Percentiles rank a stretch among this genome's conserved stretches.
These are phyloP conservation scores for Aythya baeri DNA, from an alignment of 2,113 vertebrate genomes.

Conservation along the genomic window DNA sequence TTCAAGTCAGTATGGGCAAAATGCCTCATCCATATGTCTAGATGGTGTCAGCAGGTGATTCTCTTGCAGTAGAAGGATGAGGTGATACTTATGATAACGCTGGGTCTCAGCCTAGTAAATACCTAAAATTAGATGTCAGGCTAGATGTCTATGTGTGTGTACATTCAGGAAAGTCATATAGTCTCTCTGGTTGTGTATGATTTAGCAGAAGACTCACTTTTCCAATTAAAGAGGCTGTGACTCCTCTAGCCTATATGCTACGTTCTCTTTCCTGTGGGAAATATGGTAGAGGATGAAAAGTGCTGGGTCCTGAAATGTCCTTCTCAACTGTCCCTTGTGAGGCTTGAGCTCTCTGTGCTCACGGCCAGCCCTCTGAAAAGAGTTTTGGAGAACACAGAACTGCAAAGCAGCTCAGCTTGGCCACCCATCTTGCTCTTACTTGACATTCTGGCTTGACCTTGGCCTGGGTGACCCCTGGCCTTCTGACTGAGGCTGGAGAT, in stretches of 20 bases:
- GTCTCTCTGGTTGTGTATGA: not conserved
- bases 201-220: not conserved
- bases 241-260: not conserved
- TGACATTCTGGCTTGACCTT: not conserved
- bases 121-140: not conserved
- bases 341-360: too few species aligned
- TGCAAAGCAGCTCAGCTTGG: accelerated
- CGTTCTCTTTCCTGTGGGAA: not conserved
- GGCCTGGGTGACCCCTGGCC: accelerated
- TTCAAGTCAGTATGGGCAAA: not conserved
- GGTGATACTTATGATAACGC: not conserved
- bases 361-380: accelerated
- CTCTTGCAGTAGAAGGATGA: not conserved
- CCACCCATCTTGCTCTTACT: not conserved
- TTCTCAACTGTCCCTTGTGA: too few species aligned
- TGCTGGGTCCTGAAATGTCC: too few species aligned
- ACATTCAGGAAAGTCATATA: not conserved
- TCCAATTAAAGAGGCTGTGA: not conserved
- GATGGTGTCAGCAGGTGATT: not conserved
- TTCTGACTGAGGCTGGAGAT: too few species aligned
- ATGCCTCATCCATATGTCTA: not conserved
- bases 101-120: not conserved
- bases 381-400: accelerated
- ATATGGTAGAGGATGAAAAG: accelerated
- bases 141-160: not conserved